Percentiles rank a stretch among this genome's conserved stretches.
Conservation (phyloP, 2,797 vertebrate species). For the Chaunax sp. region DNA sequence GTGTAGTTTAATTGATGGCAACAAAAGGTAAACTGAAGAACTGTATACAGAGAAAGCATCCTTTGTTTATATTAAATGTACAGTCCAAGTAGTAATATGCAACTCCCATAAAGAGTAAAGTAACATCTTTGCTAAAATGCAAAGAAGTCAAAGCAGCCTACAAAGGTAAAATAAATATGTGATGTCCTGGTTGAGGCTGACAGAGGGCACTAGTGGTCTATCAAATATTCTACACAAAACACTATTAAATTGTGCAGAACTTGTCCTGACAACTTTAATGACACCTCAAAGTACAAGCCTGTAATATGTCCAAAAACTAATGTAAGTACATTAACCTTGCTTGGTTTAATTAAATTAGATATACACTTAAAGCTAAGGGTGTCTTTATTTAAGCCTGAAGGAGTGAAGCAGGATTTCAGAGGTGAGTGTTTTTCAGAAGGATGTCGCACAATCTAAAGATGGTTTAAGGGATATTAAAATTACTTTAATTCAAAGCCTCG, state of each 20-base stretch:
- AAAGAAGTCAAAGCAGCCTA: not conserved
- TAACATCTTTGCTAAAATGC: not conserved
- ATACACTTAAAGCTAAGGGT: too few species aligned
- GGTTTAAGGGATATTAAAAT: not conserved
- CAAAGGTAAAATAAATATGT: conserved; percentile 11
- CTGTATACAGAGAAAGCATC: not conserved
- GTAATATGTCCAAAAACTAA: conserved; percentile 1
- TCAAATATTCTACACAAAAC: conserved; percentile 31
- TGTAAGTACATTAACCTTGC: not conserved
- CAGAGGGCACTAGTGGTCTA: conserved; percentile 83
- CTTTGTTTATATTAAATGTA: not conserved
- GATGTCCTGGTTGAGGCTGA: conserved; percentile 55
- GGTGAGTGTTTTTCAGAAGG: not conserved
- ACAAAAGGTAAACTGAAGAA: conserved; percentile 1
- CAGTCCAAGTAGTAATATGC: too few species aligned
- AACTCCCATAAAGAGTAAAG: not conserved
- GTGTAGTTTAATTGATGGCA: not conserved
- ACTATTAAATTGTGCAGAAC: conserved; percentile 22
- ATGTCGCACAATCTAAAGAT: conserved; percentile 5
- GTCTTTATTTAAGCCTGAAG: conserved; percentile 4
- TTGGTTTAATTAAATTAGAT: not conserved
- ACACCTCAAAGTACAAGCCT: conserved; percentile 14
- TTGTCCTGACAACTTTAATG: conserved; percentile 13
- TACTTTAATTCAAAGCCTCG: conserved; percentile 8
- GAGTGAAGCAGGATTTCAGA: not conserved